These are phyloP conservation scores for Euzetes globulus DNA, from an alignment of 2,888 invertebrate species.

Conservation along the genomic window DNA sequence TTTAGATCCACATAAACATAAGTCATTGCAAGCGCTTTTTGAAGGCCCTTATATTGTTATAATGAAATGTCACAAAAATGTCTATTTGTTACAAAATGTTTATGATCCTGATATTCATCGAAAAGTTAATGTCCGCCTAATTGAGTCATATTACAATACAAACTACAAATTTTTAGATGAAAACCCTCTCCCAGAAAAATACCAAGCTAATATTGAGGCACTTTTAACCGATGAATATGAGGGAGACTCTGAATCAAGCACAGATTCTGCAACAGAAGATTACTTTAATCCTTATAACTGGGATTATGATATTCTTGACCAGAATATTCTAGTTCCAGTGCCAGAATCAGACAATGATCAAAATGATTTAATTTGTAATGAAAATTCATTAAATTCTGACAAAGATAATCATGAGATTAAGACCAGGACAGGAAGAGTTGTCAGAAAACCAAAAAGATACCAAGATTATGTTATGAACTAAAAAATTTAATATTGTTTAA, in stretches of 20 bases:
- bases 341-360: not conserved
- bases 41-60: not conserved
- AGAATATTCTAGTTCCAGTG: too few relatives aligned
- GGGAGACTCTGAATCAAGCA: not conserved
- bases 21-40: not conserved
- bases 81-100: not conserved
- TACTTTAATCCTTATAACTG: not conserved
- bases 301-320: too few relatives aligned
- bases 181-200: not conserved
- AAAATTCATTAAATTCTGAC: too few relatives aligned
- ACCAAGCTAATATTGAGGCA: not conserved
- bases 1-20: not conserved
- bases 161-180: not conserved
- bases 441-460: not conserved
- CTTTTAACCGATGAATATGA: not conserved
- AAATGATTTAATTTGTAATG: too few relatives aligned
- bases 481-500: not conserved
- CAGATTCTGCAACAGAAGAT: not conserved
- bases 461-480: not conserved
- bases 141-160: not conserved
- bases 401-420: too few relatives aligned
- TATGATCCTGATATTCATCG: not conserved
- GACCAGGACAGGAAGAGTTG: too few relatives aligned
- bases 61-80: not conserved
- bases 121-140: not conserved